These are phyloP conservation scores for Psilopogon haemacephalus DNA, from an alignment of 2,113 vertebrate genomes.

Conservation along the genomic window DNA sequence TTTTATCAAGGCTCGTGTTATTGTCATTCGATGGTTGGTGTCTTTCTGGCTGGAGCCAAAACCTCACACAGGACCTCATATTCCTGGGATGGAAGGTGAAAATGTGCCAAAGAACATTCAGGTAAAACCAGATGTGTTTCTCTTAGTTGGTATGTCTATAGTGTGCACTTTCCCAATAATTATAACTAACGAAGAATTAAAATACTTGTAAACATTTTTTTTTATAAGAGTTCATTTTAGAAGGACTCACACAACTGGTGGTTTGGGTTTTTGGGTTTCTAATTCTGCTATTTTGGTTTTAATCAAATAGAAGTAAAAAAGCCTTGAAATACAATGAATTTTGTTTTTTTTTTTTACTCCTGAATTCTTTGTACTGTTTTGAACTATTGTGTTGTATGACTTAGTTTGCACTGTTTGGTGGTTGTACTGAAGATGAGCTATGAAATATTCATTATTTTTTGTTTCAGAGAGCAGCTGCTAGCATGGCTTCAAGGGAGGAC, in stretches of 20 bases:
- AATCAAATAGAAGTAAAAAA: background rate
- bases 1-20: constrained; percentile 95
- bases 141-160: background rate
- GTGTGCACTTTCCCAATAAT: background rate
- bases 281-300: background rate
- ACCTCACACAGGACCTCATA: constrained; percentile 86
- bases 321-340: background rate
- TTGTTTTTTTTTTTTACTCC: background rate
- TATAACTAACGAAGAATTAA: background rate
- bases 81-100: constrained; percentile 97
- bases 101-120: constrained; percentile 98
- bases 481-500: constrained; percentile 89
- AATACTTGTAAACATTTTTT: background rate
- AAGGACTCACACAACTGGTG: background rate
- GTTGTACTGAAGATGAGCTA: background rate
- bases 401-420: background rate
- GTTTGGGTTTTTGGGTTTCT: background rate
- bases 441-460: background rate
- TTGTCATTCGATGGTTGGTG: constrained; percentile 98
- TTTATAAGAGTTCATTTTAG: background rate
- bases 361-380: background rate
- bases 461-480: constrained; percentile 92
- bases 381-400: background rate
- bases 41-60: constrained; percentile 98
- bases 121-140: constrained; percentile 72